A percentile compares a stretch with the other conserved stretches of the same genome.
These are phyloP conservation scores for Lasioglossum oenotherae DNA, from an alignment of 2,888 invertebrate genomes.

Conservation along the genomic window DNA sequence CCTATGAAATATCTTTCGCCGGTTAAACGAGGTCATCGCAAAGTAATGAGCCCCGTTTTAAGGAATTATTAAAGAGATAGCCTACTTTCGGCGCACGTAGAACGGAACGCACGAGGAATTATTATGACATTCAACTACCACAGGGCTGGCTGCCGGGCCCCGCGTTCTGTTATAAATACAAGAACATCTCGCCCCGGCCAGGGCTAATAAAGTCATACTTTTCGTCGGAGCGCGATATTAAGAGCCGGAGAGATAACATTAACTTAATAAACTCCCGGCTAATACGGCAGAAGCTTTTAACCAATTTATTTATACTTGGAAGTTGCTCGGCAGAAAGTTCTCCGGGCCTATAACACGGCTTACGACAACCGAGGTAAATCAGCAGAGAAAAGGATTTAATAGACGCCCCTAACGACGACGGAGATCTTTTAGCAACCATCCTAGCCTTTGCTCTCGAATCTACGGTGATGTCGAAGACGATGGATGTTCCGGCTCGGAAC, in stretches of 20 bases:
- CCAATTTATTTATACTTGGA: constrained; percentile 7
- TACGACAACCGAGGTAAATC: constrained; percentile 3
- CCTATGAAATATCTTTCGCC: constrained; percentile 49
- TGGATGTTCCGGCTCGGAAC: background rate
- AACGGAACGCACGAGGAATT: constrained; percentile 36
- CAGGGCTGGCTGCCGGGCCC: background rate
- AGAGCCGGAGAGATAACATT: constrained; percentile 1
- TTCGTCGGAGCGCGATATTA: constrained; percentile 25
- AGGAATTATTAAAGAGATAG: constrained; percentile 58
- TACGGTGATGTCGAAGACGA: too few relatives aligned
- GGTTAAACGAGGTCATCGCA: constrained; percentile 59
- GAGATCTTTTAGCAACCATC: background rate
- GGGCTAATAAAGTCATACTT: constrained; percentile 30
- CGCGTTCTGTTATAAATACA: constrained; percentile 26
- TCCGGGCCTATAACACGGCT: constrained; percentile 5
- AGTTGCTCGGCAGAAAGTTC: background rate
- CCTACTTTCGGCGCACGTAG: constrained; percentile 44
- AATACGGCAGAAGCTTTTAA: constrained; percentile 2
- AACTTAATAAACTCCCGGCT: background rate
- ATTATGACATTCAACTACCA: constrained; percentile 34
- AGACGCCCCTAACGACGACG: background rate
- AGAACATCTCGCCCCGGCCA: background rate
- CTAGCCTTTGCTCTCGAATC: background rate
- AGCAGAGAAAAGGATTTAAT: background rate
- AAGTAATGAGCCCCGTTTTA: constrained; percentile 56